These are phyloP conservation scores for Lottia scabra DNA, from an alignment of 2,888 invertebrate genomes.

Conservation along the genomic window DNA sequence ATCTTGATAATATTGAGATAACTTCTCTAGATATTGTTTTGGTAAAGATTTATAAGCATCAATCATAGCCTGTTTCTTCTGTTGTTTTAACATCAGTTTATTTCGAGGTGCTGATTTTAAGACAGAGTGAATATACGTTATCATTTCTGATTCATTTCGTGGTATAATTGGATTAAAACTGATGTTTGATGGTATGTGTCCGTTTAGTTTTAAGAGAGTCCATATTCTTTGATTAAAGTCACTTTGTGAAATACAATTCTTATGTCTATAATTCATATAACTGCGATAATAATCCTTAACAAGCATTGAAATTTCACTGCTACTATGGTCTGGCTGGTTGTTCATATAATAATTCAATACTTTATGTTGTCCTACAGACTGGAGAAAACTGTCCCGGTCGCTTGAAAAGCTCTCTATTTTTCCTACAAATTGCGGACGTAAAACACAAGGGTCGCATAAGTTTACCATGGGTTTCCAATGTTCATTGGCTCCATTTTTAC, in stretches of 20 bases:
- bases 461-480: constrained; percentile 30
- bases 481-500: constrained; percentile 16
- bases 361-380: no score
- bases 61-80: no score
- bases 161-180: not conserved
- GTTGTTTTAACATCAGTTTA: no score
- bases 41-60: no score
- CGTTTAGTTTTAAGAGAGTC: constrained; percentile 24
- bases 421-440: constrained; percentile 28
- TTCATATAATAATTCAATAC: no score
- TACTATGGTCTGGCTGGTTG: not conserved
- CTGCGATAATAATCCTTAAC: constrained; percentile 19
- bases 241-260: constrained; percentile 8
- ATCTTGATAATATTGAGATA: not conserved
- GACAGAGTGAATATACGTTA: no score
- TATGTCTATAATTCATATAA: not conserved
- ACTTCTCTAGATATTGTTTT: no score
- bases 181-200: constrained; percentile 18
- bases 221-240: constrained; percentile 18
- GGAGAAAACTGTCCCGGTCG: constrained; percentile 6
- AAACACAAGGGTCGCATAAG: constrained; percentile 30
- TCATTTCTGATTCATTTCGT: no score
- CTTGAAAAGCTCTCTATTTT: constrained; percentile 30
- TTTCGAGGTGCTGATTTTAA: no score
- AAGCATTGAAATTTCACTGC: constrained; percentile 20